Evolutionary conservation across 2,113 vertebrate species (phyloP), one percentile per base, ranked within the genome.

Genomic region (Hippocampus guttulatus): DNA sequence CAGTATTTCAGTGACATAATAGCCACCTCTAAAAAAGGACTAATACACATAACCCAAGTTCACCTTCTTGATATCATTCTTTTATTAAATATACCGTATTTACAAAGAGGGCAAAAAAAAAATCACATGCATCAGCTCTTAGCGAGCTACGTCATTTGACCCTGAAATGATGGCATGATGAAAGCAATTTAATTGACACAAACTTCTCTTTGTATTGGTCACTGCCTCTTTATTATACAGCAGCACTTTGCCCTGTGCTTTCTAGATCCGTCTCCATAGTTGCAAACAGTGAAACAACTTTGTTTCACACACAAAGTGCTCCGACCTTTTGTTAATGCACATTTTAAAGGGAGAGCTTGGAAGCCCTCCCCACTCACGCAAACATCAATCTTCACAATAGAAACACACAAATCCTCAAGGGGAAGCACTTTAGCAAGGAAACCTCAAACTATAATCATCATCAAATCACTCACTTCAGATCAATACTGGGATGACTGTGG

Each of bases 31-130:
- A 51, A 71, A 64, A 2, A 9, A 27, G 23, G 21, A 67, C 3
- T 23, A 68, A 71, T 49, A 75, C 73, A 10, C 62, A 81, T 30
- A 33, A 8, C 67, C 62, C 65, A 23, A 54, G 67, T 21, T 1
- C 2, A 25, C 5, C 51, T 73, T 30, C 21, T 76, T 67, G 49
- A 66, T 74, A 74, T 72, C 27, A 66, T 76, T 58, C 45, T 69
- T 84, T 85, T 80, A 83, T 81, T 86, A 68, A 1, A 68, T 73
- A 73, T 74, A 51, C 16, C 18, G 16, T 51, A 84, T 88, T 82
- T 84, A 87, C 84, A 83, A 75, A 52, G 11, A 25, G 61, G 61
- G n/a, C 52, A 55, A 58, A 55, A 65, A 62, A 75, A 58, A 52
- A 66, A 38, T 38, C 33, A 5, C 27, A 71, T 14, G 23, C 18